Evolutionary conservation across 2,888 invertebrate species (phyloP).

Genomic region (Priocnemis perturbator): DNA sequence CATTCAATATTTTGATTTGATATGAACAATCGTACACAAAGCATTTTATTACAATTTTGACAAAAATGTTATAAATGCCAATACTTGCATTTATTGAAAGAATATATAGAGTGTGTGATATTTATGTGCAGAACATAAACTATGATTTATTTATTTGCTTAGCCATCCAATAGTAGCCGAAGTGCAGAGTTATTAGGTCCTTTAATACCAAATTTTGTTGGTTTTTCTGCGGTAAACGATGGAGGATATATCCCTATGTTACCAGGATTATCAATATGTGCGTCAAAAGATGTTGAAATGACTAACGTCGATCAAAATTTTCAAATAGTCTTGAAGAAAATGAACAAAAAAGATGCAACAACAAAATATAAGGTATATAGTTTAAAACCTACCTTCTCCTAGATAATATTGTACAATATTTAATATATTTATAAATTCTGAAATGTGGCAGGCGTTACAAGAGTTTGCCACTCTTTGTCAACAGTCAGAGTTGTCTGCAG

Average conservation of each 20-base stretch:
- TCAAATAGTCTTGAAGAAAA: constrained; percentile 88
- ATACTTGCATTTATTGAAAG: too few species aligned
- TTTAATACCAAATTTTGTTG: constrained; percentile 79
- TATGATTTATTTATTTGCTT: constrained; percentile 62
- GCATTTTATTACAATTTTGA: constrained; percentile 19
- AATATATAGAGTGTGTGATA: too few species aligned
- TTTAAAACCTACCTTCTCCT: not conserved
- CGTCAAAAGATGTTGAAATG: constrained; percentile 80
- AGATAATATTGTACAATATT: constrained; percentile 7
- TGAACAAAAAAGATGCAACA: constrained; percentile 92
- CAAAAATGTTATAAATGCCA: too few species aligned
- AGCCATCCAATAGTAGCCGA: constrained; percentile 94
- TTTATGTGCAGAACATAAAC: not conserved
- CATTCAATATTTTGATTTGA: not conserved
- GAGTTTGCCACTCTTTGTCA: constrained; percentile 86
- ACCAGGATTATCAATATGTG: constrained; percentile 75
- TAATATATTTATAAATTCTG: constrained; percentile 15
- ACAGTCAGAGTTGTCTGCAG: constrained; percentile 80
- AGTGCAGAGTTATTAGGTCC: constrained; percentile 88
- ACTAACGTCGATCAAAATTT: constrained; percentile 83
- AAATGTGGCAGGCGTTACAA: constrained; percentile 82
- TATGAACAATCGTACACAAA: constrained; percentile 23
- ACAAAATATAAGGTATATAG: constrained; percentile 88
- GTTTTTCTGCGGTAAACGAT: constrained; percentile 81
- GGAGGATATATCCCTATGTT: constrained; percentile 79